Conservation (phyloP, 2,113 vertebrate species). For the Nansenia antarctica region DNA sequence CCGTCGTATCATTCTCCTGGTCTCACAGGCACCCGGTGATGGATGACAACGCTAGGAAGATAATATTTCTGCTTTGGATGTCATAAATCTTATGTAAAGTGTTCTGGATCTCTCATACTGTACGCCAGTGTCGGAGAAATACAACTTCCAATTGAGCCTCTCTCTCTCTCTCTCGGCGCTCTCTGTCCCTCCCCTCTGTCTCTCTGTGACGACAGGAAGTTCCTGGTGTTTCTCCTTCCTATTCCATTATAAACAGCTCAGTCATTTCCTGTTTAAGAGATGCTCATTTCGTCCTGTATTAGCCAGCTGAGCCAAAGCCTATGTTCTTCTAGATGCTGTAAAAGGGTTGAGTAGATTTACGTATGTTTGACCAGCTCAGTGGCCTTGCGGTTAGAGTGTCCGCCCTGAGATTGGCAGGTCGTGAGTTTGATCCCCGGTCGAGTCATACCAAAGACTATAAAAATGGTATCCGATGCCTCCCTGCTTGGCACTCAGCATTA, state of each 20-base stretch:
- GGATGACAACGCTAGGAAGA: constrained; percentile 90
- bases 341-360: no score
- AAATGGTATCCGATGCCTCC: no score
- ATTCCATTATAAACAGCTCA: constrained; percentile 21
- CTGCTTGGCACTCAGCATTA: no score
- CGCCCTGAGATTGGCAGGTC: no score
- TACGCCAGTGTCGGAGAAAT: background rate
- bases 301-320: no score
- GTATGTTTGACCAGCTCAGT: no score
- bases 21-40: constrained; percentile 90
- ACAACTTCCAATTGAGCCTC: background rate
- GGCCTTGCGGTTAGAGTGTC: no score
- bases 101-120: constrained; percentile 57
- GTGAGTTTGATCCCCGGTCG: no score
- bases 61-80: constrained; percentile 96
- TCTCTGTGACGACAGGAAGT: background rate
- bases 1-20: constrained; percentile 90
- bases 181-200: background rate
- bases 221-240: background rate
- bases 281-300: background rate
- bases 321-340: no score
- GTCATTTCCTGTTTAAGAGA: constrained; percentile 75
- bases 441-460: no score
- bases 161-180: background rate
- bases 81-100: constrained; percentile 93